Percentiles rank a stretch among this genome's conserved stretches.
Evolutionary conservation across 1,140 invertebrate species (phyloP).

Genomic region (Brachionus rotundiformis): DNA sequence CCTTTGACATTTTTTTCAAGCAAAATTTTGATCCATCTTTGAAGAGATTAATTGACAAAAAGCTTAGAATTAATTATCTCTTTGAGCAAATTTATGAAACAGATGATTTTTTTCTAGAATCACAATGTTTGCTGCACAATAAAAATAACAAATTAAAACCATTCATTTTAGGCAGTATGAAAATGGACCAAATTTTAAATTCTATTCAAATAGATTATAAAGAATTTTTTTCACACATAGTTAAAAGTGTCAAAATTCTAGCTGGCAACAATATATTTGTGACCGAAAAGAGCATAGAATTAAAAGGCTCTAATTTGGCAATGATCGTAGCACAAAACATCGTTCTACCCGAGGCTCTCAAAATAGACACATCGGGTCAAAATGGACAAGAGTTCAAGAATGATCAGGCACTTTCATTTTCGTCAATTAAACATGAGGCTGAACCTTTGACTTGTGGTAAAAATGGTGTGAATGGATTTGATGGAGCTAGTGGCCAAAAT

Average conservation of each 20-base stretch:
- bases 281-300: neutral
- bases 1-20: neutral
- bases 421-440: neutral
- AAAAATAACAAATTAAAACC: neutral
- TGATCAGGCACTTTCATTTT: neutral
- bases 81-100: conserved; percentile 6
- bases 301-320: neutral
- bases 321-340: neutral
- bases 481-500: neutral
- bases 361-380: conserved; percentile 16
- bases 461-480: conserved; percentile 26
- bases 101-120: neutral
- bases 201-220: neutral
- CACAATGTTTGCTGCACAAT: neutral
- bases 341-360: neutral
- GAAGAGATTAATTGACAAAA: neutral
- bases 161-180: neutral
- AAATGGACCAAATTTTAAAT: neutral
- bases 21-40: neutral
- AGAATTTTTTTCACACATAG: neutral
- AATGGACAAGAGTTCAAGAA: conserved; percentile 5
- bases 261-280: conserved; percentile 5
- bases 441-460: neutral
- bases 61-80: neutral
- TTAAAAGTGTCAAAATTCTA: conserved; percentile 3